Base-by-base conservation (phyloP, 2,113 vertebrate species). In the Petroica traversi region DNA sequence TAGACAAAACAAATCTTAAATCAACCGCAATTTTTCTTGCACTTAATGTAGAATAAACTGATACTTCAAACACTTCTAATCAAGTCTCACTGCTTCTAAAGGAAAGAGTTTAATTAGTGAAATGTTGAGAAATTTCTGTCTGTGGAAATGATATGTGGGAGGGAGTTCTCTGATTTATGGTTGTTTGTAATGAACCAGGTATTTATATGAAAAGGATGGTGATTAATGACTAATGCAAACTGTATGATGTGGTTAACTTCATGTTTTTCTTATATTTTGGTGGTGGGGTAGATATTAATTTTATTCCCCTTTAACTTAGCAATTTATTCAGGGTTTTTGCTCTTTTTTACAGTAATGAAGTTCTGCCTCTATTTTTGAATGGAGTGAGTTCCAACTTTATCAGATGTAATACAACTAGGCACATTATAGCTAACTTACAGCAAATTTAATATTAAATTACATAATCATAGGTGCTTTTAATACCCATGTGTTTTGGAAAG, bases 251-350 rank as follows among this genome's bases (percentile, higher is more conserved):
- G 8, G 18, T 46, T 75, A 81, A 33, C 8, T 62, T 77, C 5
- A 19, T 26, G 7, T 46, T 81, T 77, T 58, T 62, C 46, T 29
- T 76, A 4, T 2, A 17, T 38, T 22, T 85, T 58, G 43, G 6
- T 12, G 1, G 0, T 1, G 8, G 15, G 14, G 16, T 57, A 52
- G 5, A 62, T 17, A 9, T 34, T 72, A 31, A 29, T 69, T 85
- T 78, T 78, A 67, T 1, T 90, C 5, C 14, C 18, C 15, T 55
- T 81, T 10, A 38, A 54, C 17, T 45, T 11, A 49, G 8, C 12
- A 25, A 4, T 43, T 88, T 69, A n/a, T 54, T 67, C 24, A 51
- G 12, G 4, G 5, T 46, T 55, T 78, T 85, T 52, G 14, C 26
- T 68, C 22, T 24, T 79, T 75, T 22, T 19, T 72, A 11, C 19